phyloP scores from a whole-genome alignment of 2,888 invertebrate genomes.

The Xestia rhomboidea region DNA sequence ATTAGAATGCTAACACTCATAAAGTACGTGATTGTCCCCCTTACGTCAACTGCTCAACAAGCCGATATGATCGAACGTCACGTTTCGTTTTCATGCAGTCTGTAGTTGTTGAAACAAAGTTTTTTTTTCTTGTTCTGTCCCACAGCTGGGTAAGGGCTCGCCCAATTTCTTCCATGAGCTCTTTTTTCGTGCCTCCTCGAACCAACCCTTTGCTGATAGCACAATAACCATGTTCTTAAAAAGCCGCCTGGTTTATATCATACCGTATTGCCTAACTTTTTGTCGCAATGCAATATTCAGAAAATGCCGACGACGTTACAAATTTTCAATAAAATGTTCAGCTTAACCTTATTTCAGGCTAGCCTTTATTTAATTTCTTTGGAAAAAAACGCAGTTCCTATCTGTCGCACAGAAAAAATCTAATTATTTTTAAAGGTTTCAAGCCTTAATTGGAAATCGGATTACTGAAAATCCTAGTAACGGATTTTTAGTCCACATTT shows the following conservation, averaged over 20 bases:
- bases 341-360: neutral
- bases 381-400: constrained; percentile 14
- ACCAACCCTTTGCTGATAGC: neutral
- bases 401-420: constrained; percentile 27
- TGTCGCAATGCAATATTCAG: constrained; percentile 27
- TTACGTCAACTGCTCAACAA: neutral
- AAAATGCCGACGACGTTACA: constrained; percentile 16
- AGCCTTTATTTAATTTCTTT: constrained; percentile 42
- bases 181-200: too few species aligned
- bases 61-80: neutral
- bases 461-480: constrained; percentile 48
- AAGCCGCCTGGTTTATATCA: constrained; percentile 26
- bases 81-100: neutral
- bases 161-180: too few species aligned
- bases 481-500: constrained; percentile 28
- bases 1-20: neutral
- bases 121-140: neutral
- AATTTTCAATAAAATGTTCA: constrained; percentile 29
- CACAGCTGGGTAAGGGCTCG: neutral
- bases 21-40: neutral
- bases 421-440: constrained; percentile 47
- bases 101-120: neutral
- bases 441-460: constrained; percentile 57
- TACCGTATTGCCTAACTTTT: constrained; percentile 35
- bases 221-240: neutral